Percentiles rank a stretch among this genome's conserved stretches.
Conservation (phyloP, 2,113 vertebrate genomes). For the Pollimyrus isidori region DNA sequence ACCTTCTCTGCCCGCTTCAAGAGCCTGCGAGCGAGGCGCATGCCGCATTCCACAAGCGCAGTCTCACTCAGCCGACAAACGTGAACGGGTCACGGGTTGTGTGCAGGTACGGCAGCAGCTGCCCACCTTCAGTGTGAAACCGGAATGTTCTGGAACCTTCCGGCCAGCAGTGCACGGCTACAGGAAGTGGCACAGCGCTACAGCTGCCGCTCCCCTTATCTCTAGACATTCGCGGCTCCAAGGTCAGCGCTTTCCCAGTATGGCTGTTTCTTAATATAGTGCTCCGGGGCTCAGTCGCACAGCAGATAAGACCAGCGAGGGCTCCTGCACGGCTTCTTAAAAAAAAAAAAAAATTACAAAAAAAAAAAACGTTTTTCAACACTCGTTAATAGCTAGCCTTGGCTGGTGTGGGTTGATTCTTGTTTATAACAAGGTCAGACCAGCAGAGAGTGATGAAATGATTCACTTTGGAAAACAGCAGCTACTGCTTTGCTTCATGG, state of each 20-base stretch:
- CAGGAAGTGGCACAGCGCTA: background rate
- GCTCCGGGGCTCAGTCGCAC: background rate
- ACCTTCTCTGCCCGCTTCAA: background rate
- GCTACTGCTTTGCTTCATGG: background rate
- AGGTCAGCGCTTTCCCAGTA: constrained; percentile 3
- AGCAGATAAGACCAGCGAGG: background rate
- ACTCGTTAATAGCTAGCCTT: background rate
- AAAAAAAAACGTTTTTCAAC: background rate
- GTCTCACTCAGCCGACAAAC: background rate
- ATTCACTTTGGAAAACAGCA: background rate
- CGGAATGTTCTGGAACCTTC: background rate
- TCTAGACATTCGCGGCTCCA: background rate
- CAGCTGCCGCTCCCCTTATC: background rate
- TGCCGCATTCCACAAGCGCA: background rate
- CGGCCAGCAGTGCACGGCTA: too few relatives aligned
- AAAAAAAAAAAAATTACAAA: background rate
- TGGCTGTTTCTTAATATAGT: constrained; percentile 5
- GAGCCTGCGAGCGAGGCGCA: background rate
- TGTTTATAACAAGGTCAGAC: background rate
- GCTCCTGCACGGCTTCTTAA: background rate
- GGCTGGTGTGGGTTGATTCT: background rate
- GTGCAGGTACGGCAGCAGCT: background rate
- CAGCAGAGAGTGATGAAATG: background rate
- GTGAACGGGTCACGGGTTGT: background rate
- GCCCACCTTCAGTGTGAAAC: background rate